Conservation (phyloP, 2,113 vertebrate species). For the Lophotis ruficrista region DNA sequence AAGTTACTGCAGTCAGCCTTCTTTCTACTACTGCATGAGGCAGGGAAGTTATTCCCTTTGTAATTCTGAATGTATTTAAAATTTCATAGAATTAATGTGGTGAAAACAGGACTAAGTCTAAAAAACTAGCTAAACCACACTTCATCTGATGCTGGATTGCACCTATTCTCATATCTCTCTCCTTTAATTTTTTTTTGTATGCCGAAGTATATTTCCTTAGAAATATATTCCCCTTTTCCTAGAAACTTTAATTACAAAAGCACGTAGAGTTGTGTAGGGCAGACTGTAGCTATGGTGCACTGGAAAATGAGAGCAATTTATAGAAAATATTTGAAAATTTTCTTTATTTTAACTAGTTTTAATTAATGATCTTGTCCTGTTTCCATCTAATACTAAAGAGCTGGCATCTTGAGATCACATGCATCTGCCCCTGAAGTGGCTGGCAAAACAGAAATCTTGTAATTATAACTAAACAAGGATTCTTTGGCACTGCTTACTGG, state of each 20-base stretch:
- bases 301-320: not conserved
- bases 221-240: not conserved
- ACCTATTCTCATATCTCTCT: not conserved
- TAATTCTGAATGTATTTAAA: slow-evolving; percentile 39
- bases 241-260: not conserved
- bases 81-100: not conserved
- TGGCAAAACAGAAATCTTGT: slow-evolving; percentile 48
- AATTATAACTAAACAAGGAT: slow-evolving; percentile 28
- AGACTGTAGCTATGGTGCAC: not conserved
- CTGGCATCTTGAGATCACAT: not conserved
- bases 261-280: not conserved
- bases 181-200: not conserved
- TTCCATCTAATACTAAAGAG: slow-evolving; percentile 10
- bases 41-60: not conserved
- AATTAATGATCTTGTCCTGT: not conserved
- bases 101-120: not conserved
- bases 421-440: slow-evolving; percentile 15
- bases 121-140: not conserved
- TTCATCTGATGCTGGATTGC: not conserved
- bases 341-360: slow-evolving; percentile 24
- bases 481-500: not conserved
- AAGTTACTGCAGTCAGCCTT: not conserved
- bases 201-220: not conserved
- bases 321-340: not conserved
- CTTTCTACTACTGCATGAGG: not conserved